phyloP scores from a whole-genome alignment of 2,113 vertebrate species.

The Perca flavescens region DNA sequence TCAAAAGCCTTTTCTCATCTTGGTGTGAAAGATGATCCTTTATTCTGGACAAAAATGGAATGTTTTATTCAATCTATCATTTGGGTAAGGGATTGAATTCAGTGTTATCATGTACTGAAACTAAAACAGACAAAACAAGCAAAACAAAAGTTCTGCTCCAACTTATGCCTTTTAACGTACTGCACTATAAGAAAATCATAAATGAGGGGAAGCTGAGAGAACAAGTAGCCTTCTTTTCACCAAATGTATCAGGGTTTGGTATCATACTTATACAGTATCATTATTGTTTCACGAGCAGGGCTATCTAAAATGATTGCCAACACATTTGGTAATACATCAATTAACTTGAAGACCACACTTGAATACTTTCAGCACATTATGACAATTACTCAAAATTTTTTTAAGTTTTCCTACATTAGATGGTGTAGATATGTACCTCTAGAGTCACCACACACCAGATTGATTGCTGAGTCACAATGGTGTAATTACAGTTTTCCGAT shows the following conservation, averaged over 20 bases:
- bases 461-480: conserved; percentile 27
- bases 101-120: background rate
- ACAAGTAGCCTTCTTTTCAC: background rate
- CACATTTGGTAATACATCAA: background rate
- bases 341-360: background rate
- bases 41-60: conserved; percentile 39
- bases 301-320: background rate
- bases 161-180: background rate
- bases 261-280: background rate
- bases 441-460: background rate
- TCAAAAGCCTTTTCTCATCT: conserved; percentile 52
- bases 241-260: background rate
- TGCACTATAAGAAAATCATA: background rate
- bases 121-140: conserved; percentile 22
- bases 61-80: conserved; percentile 54
- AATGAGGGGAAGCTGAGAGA: background rate
- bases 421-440: background rate
- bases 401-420: background rate
- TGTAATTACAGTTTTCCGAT: conserved; percentile 43
- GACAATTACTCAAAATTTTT: background rate
- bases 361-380: background rate
- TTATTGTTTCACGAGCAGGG: background rate
- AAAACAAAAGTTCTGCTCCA: background rate
- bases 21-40: conserved; percentile 48
- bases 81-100: conserved; percentile 21